Conservation (phyloP, 2,888 invertebrate species). For the Allophyes oxyacanthae region DNA sequence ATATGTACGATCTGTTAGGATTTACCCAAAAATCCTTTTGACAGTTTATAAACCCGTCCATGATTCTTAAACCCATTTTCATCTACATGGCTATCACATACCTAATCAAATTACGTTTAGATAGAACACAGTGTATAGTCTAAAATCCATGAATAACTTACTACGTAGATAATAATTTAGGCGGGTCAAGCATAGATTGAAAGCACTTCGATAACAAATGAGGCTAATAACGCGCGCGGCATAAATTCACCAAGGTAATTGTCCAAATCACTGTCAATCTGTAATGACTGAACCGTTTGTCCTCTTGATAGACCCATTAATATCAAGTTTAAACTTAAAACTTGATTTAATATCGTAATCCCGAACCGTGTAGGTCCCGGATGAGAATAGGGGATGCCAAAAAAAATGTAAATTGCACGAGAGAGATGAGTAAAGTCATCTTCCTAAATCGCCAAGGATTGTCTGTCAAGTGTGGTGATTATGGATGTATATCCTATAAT, state of each 20-base stretch:
- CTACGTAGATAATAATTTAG: constrained; percentile 43
- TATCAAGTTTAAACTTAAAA: constrained; percentile 38
- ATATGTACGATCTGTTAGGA: constrained; percentile 31
- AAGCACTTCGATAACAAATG: constrained; percentile 53
- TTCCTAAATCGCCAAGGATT: too few relatives aligned
- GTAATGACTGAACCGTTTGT: constrained; percentile 56
- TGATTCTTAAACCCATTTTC: not conserved
- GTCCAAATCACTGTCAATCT: constrained; percentile 58
- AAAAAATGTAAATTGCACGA: too few relatives aligned
- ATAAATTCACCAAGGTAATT: constrained; percentile 52
- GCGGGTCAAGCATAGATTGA: constrained; percentile 46
- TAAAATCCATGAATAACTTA: constrained; percentile 26
- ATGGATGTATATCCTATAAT: too few relatives aligned
- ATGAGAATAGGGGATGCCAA: too few relatives aligned
- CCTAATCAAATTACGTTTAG: constrained; percentile 3
- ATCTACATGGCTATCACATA: not conserved
- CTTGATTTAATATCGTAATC: constrained; percentile 18
- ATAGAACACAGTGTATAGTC: not conserved
- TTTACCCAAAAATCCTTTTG: constrained; percentile 24
- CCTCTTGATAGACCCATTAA: constrained; percentile 42
- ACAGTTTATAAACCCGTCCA: not conserved
- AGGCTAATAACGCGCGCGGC: constrained; percentile 48
- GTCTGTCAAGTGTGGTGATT: too few relatives aligned
- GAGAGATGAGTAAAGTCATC: too few relatives aligned
- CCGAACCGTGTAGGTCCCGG: not conserved